A percentile compares a stretch with the other conserved stretches of the same genome.
Evolutionary conservation across 1,140 invertebrate species (phyloP).

Genomic region (Drosophila murphyi): DNA sequence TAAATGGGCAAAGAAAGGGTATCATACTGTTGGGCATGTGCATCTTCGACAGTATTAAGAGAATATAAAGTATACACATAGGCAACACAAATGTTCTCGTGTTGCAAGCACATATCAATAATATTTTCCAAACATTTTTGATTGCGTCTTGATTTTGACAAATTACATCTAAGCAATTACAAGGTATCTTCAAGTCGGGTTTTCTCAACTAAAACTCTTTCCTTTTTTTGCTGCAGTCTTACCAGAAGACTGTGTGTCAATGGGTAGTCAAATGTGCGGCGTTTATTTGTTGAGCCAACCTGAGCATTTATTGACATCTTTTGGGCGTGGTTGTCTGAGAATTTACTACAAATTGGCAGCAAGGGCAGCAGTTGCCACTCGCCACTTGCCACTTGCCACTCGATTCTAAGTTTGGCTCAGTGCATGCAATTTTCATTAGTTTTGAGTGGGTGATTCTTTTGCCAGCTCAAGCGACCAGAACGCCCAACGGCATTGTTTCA

Average conservation of each 20-base stretch:
- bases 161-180: not conserved
- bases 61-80: too few relatives aligned
- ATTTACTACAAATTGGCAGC: constrained; percentile 80
- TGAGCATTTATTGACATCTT: constrained; percentile 76
- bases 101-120: too few relatives aligned
- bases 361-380: constrained; percentile 29
- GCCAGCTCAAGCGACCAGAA: constrained; percentile 66
- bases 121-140: too few relatives aligned
- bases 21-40: too few relatives aligned
- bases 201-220: not conserved
- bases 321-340: constrained; percentile 67
- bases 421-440: constrained; percentile 63
- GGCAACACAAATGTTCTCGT: too few relatives aligned
- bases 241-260: constrained; percentile 44
- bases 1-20: too few relatives aligned
- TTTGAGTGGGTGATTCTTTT: constrained; percentile 62
- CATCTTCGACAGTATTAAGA: too few relatives aligned
- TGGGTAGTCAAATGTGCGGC: constrained; percentile 64
- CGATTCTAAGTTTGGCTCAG: constrained; percentile 30
- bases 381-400: constrained; percentile 50
- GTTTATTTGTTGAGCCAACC: constrained; percentile 37
- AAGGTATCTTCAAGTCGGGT: not conserved
- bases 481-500: constrained; percentile 70
- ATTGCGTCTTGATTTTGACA: too few relatives aligned
- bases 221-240: constrained; percentile 4